Evolutionary conservation across 2,113 vertebrate genomes (phyloP).

Genomic region (Egretta garzetta): DNA sequence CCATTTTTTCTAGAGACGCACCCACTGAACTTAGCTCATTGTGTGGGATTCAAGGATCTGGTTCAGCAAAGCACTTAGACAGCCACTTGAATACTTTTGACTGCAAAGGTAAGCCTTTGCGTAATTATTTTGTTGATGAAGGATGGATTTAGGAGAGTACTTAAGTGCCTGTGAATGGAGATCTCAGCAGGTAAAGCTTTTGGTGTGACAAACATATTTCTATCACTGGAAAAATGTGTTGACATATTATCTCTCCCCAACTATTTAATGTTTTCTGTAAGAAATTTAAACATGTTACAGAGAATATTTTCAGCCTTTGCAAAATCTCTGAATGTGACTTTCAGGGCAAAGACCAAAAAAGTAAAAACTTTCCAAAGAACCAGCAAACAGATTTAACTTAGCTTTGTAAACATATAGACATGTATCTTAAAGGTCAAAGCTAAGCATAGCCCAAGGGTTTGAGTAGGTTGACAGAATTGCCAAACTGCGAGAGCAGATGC

Average conservation of each 20-base stretch:
- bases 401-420: constrained; percentile 19
- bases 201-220: not conserved
- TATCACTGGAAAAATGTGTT: not conserved
- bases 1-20: not conserved
- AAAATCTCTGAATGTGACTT: not conserved
- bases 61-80: not conserved
- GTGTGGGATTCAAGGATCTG: not conserved
- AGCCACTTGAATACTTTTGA: not conserved
- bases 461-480: constrained; percentile 6
- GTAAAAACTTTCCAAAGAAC: not conserved
- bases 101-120: not conserved
- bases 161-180: not conserved
- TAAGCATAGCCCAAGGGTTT: constrained; percentile 34
- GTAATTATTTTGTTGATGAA: not conserved
- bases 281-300: not conserved
- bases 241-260: not conserved
- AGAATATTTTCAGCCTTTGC: not conserved
- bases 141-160: not conserved
- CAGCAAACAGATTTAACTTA: constrained; percentile 27
- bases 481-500: not conserved
- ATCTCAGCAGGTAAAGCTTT: not conserved
- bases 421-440: constrained; percentile 50
- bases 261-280: not conserved
- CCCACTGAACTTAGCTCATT: not conserved
- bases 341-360: not conserved